Percentiles rank a stretch among this genome's conserved stretches.
Conservation (phyloP, 2,888 invertebrate species). For the Mermis nigrescens region DNA sequence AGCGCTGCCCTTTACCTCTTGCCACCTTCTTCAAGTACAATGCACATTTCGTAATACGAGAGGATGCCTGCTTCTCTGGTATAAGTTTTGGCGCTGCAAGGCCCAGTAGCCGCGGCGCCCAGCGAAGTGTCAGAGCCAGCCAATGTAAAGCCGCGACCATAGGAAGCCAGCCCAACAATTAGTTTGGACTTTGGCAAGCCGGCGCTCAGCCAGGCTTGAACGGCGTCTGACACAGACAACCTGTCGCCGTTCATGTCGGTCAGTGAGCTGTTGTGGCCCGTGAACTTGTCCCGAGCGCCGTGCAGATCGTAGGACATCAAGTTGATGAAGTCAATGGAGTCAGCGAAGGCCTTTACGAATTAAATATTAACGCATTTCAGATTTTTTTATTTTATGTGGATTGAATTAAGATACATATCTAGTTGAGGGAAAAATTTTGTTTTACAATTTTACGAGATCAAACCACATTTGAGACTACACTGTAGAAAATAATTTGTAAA, state of each 20-base stretch:
- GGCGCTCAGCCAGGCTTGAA: slow-evolving; percentile 47
- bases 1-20: too few relatives aligned
- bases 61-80: slow-evolving; percentile 82
- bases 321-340: slow-evolving; percentile 3
- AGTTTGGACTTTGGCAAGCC: slow-evolving; percentile 27
- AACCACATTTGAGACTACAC: too few relatives aligned
- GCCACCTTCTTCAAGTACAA: too few relatives aligned
- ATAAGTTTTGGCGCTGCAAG: slow-evolving; percentile 36
- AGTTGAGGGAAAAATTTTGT: too few relatives aligned
- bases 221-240: slow-evolving; percentile 40
- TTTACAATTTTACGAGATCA: too few relatives aligned
- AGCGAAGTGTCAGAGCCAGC: slow-evolving; percentile 14
- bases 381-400: too few relatives aligned
- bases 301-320: slow-evolving; percentile 12
- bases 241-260: background rate
- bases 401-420: too few relatives aligned
- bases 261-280: slow-evolving; percentile 8
- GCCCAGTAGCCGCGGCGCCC: slow-evolving; percentile 8
- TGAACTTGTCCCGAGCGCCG: slow-evolving; percentile 9
- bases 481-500: too few relatives aligned
- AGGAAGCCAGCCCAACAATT: slow-evolving; percentile 25
- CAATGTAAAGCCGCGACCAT: slow-evolving; percentile 26
- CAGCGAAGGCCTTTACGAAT: too few relatives aligned
- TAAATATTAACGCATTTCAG: too few relatives aligned
- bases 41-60: slow-evolving; percentile 54